Percentiles rank a stretch among this genome's conserved stretches.
Evolutionary conservation across 2,797 vertebrate genomes (phyloP).

Genomic region (Brotula barbata): DNA sequence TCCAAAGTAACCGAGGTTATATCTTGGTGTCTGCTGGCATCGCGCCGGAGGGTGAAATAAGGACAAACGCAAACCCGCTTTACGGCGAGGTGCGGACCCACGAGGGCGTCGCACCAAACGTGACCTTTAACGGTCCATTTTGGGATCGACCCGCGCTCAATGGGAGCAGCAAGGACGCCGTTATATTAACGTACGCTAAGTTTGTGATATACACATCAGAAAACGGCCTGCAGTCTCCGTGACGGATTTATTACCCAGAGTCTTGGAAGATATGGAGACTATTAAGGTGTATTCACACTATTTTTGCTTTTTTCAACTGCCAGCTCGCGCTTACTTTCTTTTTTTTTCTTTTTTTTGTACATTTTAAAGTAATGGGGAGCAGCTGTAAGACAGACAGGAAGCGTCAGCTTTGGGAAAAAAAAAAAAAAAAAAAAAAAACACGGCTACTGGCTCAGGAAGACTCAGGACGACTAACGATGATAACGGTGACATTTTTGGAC

Average conservation of each 20-base stretch:
- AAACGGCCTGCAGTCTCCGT: constrained; percentile 21
- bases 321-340: constrained; percentile 22
- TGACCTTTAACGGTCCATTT: constrained; percentile 48
- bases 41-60: constrained; percentile 36
- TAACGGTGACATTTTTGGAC: constrained; percentile 3
- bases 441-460: constrained; percentile 29
- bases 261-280: constrained; percentile 47
- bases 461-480: not conserved
- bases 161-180: too few relatives aligned
- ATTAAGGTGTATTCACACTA: constrained; percentile 44
- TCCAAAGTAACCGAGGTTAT: constrained; percentile 52
- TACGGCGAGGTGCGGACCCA: constrained; percentile 28
- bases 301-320: constrained; percentile 53
- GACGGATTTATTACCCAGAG: constrained; percentile 41
- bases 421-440: constrained; percentile 16
- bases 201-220: constrained; percentile 31
- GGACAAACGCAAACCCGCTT: constrained; percentile 43
- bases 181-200: not conserved
- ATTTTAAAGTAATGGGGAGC: constrained; percentile 41
- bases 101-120: constrained; percentile 12
- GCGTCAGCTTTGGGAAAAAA: constrained; percentile 50
- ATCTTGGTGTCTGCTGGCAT: constrained; percentile 25
- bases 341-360: too few relatives aligned
- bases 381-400: constrained; percentile 49
- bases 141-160: constrained; percentile 6